Conservation (phyloP, 2,888 invertebrate genomes). For the Brachypalpus laphriformis region DNA sequence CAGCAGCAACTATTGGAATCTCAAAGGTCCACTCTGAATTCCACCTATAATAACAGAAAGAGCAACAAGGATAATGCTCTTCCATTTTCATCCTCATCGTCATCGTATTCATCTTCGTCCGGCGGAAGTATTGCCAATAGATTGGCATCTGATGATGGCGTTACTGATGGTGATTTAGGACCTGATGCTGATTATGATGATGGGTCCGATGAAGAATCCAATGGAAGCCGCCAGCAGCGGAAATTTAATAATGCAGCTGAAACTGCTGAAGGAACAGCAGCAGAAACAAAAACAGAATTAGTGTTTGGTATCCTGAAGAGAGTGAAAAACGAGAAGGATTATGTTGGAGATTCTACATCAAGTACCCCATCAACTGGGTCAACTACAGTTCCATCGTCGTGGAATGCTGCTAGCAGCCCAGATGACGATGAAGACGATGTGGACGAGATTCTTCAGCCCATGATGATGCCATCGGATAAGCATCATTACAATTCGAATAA, state of each 20-base stretch:
- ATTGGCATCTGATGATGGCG: conserved; percentile 58
- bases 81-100: conserved; percentile 67
- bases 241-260: conserved; percentile 78
- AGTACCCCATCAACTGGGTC: conserved; percentile 29
- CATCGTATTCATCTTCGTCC: conserved; percentile 73
- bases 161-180: conserved; percentile 59
- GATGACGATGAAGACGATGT: conserved; percentile 64
- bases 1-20: conserved; percentile 77
- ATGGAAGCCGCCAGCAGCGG: conserved; percentile 75
- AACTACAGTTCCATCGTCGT: conserved; percentile 18
- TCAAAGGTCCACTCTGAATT: conserved; percentile 79
- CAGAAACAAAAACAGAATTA: conserved; percentile 48
- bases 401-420: conserved; percentile 1
- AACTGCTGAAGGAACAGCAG: conserved; percentile 44
- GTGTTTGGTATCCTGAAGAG: conserved; percentile 47
- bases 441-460: conserved; percentile 61
- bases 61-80: conserved; percentile 48
- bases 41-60: conserved; percentile 73
- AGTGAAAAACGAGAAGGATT: conserved; percentile 35
- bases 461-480: conserved; percentile 53
- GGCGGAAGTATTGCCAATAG: conserved; percentile 74
- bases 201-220: conserved; percentile 64
- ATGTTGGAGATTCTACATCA: conserved; percentile 46
- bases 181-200: conserved; percentile 52
- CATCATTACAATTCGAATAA: conserved; percentile 61